These are phyloP conservation scores for Ectropis crepuscularia DNA, from an alignment of 2,888 invertebrate species.

Conservation along the genomic window DNA sequence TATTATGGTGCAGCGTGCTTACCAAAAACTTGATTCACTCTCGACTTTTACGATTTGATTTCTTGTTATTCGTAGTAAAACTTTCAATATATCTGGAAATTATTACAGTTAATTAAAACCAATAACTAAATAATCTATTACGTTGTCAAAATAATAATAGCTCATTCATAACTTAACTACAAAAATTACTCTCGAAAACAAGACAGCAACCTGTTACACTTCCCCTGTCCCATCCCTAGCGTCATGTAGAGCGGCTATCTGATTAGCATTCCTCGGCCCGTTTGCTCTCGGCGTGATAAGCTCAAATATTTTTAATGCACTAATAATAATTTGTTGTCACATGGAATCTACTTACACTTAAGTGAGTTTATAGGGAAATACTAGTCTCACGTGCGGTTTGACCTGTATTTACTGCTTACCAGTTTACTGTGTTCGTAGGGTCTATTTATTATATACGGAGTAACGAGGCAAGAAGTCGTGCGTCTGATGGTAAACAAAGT, in stretches of 20 bases:
- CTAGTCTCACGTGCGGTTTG: too few relatives aligned
- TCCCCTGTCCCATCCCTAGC: slow-evolving; percentile 35
- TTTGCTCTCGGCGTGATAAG: slow-evolving; percentile 41
- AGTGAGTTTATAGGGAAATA: not conserved
- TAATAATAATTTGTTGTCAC: slow-evolving; percentile 34
- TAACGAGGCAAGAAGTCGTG: too few relatives aligned
- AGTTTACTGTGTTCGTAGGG: too few relatives aligned
- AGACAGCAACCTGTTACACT: slow-evolving; percentile 28
- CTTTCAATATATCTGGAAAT: not conserved
- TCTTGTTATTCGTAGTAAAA: too few relatives aligned
- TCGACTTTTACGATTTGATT: too few relatives aligned
- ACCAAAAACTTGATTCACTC: too few relatives aligned
- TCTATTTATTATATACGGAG: too few relatives aligned
- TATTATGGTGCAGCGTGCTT: not conserved
- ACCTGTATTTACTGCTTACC: too few relatives aligned
- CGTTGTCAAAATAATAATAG: not conserved
- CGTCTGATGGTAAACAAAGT: too few relatives aligned
- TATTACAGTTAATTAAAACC: not conserved
- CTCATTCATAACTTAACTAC: not conserved
- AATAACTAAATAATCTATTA: not conserved
- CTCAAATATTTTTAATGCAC: slow-evolving; percentile 41
- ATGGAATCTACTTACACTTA: slow-evolving; percentile 20
- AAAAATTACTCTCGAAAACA: not conserved
- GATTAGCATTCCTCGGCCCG: slow-evolving; percentile 46
- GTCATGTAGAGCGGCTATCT: slow-evolving; percentile 43